phyloP scores from a whole-genome alignment of 2,797 vertebrate genomes.

The Stomatorhinus walkeri region DNA sequence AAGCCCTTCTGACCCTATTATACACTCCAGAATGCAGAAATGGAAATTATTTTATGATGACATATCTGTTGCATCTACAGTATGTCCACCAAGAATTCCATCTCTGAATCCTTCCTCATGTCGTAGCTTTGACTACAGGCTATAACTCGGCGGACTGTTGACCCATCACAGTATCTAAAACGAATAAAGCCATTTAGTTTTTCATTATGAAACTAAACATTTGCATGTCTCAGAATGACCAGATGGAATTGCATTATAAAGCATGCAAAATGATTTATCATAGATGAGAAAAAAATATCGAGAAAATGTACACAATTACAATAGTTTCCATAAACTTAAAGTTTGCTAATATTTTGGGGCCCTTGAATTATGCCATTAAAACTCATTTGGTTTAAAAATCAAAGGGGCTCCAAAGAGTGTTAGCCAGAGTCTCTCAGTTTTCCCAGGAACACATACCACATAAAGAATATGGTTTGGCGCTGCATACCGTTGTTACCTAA shows the following conservation, averaged over 20 bases:
- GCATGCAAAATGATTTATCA: not conserved
- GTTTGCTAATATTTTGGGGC: not conserved
- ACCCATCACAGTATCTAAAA: not conserved
- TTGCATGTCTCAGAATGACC: not conserved
- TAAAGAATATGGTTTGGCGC: not conserved
- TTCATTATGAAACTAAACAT: not conserved
- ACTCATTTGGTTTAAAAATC: not conserved
- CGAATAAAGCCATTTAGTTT: not conserved
- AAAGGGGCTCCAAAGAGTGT: not conserved
- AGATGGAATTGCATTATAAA: not conserved
- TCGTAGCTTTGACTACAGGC: conserved; percentile 26
- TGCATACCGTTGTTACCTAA: not conserved
- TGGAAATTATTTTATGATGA: conserved; percentile 67
- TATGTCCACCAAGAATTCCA: conserved; percentile 73
- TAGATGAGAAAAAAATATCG: not conserved
- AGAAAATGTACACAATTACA: not conserved
- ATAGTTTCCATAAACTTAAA: not conserved
- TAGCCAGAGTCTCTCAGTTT: not conserved
- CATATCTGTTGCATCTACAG: conserved; percentile 66
- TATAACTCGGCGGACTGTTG: conserved; percentile 11
- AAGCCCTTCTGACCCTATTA: conserved; percentile 21
- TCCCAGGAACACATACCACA: not conserved
- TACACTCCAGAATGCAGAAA: conserved; percentile 50
- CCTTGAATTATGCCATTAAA: not conserved
- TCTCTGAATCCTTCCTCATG: conserved; percentile 32